Conservation (phyloP, 2,888 invertebrate species). For the Dicycla oo region DNA sequence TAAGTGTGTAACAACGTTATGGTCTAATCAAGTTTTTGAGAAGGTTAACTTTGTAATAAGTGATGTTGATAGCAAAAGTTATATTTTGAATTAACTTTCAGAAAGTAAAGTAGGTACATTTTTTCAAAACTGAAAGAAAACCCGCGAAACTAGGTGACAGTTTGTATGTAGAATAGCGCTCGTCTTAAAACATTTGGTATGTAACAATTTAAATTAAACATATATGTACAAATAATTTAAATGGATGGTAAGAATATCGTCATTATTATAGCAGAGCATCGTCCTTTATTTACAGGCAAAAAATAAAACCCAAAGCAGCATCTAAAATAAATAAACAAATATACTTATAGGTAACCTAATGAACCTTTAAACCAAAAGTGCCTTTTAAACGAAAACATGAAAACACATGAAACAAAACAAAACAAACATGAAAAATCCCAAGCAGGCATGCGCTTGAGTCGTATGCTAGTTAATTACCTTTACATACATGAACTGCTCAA, state of each 20-base stretch:
- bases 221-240: too few species aligned
- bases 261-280: too few species aligned
- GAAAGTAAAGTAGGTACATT: not conserved
- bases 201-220: too few species aligned
- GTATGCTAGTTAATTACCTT: slow-evolving; percentile 40
- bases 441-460: not conserved
- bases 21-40: not conserved
- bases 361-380: not conserved
- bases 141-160: too few species aligned
- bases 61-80: not conserved
- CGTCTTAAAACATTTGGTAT: too few species aligned
- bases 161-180: too few species aligned
- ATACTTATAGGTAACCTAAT: not conserved
- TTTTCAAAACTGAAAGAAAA: not conserved
- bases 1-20: not conserved
- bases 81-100: not conserved
- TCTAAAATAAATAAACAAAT: too few species aligned
- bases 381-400: not conserved
- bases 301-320: too few species aligned
- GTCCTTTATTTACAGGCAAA: too few species aligned
- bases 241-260: too few species aligned
- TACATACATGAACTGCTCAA: slow-evolving; percentile 46
- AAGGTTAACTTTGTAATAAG: not conserved
- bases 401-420: too few species aligned
- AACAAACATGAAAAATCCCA: slow-evolving; percentile 4